Conservation (phyloP, 2,113 vertebrate species). For the Mungos mungo region DNA sequence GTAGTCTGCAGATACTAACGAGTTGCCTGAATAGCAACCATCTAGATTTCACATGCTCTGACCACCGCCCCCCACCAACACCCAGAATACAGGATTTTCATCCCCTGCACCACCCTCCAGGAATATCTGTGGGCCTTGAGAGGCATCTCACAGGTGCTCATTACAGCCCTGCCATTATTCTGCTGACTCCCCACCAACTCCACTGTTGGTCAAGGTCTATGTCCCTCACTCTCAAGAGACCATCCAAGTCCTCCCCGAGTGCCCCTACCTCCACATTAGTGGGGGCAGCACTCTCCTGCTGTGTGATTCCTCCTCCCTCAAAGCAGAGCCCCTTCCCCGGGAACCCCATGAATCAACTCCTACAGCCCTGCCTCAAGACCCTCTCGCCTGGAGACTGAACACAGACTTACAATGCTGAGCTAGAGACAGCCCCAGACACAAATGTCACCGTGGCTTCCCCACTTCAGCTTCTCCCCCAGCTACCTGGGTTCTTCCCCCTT, state of each 20-base stretch:
- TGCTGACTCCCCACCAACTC: background rate
- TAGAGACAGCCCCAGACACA: background rate
- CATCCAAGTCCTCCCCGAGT: background rate
- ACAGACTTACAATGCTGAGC: too few species aligned
- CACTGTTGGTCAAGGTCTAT: rapidly evolving
- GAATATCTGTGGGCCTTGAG: background rate
- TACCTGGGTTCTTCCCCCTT: background rate
- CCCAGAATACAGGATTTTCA: background rate
- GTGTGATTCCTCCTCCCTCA: background rate
- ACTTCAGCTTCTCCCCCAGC: background rate
- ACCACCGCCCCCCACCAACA: rapidly evolving
- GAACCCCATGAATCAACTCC: background rate
- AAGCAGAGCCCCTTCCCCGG: background rate
- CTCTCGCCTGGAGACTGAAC: background rate
- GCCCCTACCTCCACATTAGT: background rate
- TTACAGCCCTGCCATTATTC: too few species aligned
- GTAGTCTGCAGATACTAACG: background rate
- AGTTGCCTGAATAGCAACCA: rapidly evolving
- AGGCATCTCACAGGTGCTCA: background rate
- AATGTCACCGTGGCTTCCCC: too few species aligned
- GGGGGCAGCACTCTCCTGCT: background rate
- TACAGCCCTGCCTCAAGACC: background rate
- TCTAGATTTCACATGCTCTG: background rate
- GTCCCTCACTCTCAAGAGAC: background rate
- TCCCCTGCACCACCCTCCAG: background rate